Percentiles rank a stretch among this genome's conserved stretches.
These are phyloP conservation scores for Aphelocoma californica DNA, from an alignment of 2,797 vertebrate genomes.

Conservation along the genomic window DNA sequence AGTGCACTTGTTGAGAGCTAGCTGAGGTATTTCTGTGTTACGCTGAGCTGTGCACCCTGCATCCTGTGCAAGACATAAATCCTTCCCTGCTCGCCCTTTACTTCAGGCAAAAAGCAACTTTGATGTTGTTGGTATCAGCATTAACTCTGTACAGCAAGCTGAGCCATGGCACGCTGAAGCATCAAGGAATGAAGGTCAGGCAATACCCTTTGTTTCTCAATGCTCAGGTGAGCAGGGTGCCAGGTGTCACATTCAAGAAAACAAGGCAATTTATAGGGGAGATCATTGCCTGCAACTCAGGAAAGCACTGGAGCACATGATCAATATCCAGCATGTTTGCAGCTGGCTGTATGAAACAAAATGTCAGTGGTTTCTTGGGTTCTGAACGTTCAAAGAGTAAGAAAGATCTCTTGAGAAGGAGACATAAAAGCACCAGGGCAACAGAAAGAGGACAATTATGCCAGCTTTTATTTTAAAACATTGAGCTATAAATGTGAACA, in stretches of 20 bases:
- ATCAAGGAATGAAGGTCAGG: not conserved
- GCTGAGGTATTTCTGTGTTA: not conserved
- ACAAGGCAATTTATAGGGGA: not conserved
- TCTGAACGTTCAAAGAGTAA: not conserved
- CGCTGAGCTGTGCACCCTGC: not conserved
- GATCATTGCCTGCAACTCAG: not conserved
- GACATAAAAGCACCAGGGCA: not conserved
- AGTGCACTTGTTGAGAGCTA: not conserved
- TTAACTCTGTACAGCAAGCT: not conserved
- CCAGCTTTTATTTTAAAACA: not conserved
- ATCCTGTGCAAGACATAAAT: not conserved
- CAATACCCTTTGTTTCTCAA: not conserved
- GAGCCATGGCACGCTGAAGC: rapidly evolving
- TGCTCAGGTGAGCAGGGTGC: not conserved
- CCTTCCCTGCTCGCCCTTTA: not conserved
- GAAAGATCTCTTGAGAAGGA: not conserved
- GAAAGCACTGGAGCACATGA: not conserved
- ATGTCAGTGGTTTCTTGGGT: not conserved
- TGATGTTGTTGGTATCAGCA: not conserved
- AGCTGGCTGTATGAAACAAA: not conserved
- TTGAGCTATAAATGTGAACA: not conserved
- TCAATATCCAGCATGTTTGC: not conserved
- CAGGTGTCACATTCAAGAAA: not conserved
- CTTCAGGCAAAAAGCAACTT: not conserved
- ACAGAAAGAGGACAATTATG: not conserved